Conservation (phyloP, 2,797 vertebrate species). For the Syndactyla subalaris region DNA sequence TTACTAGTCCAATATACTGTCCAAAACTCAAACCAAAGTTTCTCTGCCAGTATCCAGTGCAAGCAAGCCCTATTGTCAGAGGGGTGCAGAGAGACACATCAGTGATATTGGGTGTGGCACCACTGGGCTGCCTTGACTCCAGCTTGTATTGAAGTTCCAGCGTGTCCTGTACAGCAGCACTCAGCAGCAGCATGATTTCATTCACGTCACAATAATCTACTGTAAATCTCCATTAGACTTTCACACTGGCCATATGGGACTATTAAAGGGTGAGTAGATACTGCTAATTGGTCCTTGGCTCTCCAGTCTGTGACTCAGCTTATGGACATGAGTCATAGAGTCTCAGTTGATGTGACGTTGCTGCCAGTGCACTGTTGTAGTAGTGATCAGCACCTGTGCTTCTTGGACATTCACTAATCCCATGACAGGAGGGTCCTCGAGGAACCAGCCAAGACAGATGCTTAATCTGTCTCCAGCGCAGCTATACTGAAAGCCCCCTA, state of each 20-base stretch:
- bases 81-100: not conserved
- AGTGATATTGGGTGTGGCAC: not conserved
- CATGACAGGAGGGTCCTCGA: fast-evolving
- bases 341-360: not conserved
- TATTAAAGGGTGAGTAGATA: not conserved
- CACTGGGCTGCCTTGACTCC: not conserved
- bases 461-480: not conserved
- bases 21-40: not conserved
- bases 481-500: not conserved
- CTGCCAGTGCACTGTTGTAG: not conserved
- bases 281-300: not conserved
- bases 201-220: not conserved
- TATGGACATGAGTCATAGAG: not conserved
- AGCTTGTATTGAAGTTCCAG: not conserved
- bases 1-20: not conserved
- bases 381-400: not conserved
- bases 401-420: not conserved
- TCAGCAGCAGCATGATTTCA: not conserved
- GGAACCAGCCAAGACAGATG: not conserved
- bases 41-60: not conserved
- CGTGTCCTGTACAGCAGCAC: not conserved
- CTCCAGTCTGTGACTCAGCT: not conserved
- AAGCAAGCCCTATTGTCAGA: fast-evolving
- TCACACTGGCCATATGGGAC: not conserved
- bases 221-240: not conserved